Conservation (phyloP, 2,888 invertebrate genomes). For the Coleophora flavipennella region DNA sequence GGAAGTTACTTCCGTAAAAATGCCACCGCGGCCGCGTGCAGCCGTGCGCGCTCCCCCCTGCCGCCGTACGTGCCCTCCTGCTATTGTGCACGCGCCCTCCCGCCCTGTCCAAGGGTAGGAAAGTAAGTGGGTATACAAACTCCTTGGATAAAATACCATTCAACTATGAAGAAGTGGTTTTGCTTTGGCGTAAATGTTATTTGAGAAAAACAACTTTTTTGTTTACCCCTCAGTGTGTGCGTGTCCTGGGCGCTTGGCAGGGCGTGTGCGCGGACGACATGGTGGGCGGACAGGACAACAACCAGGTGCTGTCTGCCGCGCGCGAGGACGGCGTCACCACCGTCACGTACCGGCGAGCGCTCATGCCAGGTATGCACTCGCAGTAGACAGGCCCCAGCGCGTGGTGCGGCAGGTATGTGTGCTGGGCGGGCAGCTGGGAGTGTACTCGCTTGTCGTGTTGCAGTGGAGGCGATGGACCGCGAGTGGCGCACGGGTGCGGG, state of each 20-base stretch:
- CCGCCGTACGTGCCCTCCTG: background rate
- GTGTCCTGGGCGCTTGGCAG: conserved; percentile 86
- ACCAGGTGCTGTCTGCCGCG: conserved; percentile 82
- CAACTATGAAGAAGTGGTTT: too few species aligned
- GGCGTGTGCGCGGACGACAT: conserved; percentile 89
- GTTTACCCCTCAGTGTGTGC: conserved; percentile 76
- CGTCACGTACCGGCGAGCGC: conserved; percentile 80
- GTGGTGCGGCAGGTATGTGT: background rate
- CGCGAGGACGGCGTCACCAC: conserved; percentile 82
- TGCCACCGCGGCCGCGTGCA: too few species aligned
- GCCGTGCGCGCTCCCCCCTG: background rate
- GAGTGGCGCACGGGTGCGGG: conserved; percentile 30
- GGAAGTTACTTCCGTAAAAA: too few species aligned
- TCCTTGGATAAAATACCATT: too few species aligned
- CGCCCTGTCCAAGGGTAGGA: too few species aligned
- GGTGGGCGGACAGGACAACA: conserved; percentile 86
- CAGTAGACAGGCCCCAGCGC: background rate
- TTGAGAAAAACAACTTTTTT: background rate
- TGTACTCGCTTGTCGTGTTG: background rate
- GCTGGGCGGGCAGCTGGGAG: background rate
- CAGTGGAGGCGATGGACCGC: too few species aligned
- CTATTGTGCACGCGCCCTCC: background rate
- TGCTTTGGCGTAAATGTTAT: too few species aligned
- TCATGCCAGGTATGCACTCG: conserved; percentile 81
- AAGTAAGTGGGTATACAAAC: too few species aligned